Evolutionary conservation across 2,113 vertebrate species (phyloP), one percentile per base, ranked within the genome.

Genomic region (Cyanoliseus patagonus): DNA sequence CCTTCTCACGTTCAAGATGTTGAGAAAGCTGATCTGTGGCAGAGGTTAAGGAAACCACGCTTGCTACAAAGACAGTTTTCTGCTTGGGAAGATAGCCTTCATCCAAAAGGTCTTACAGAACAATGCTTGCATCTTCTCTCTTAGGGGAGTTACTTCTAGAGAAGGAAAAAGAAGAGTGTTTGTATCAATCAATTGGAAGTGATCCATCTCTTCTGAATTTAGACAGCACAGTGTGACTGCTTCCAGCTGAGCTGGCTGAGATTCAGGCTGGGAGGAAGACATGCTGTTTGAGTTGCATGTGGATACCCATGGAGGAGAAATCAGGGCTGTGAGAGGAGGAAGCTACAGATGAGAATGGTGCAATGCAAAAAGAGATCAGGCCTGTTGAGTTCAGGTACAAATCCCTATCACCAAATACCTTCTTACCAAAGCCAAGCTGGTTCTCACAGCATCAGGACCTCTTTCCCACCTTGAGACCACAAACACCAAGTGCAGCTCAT

Each of bases 251-350:
- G 24, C n/a, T 49, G 37, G 4, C 47, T 49, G 35, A 33, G n/a
- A 3, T 11, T 25, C 33, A 62, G 12, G 2, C 0, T 70, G 18
- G 17, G 37, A 72, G 28, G 44, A 83, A 47, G 37, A 47, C 2
- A 14, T 4, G 7, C 3, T 59, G 10, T 24, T 35, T 35, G 42
- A 70, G n/a, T 57, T 83, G 19, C 8, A 37, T 0, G 0, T 42
- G 19, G 14, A 5, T 49, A 11, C 28, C 27, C 27, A 4, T 10
- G 23, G 27, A 78, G 35, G 22, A 42, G 39, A 63, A 82, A 68
- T 14, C 8, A 55, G 18, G 14, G 14, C 3, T 70, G 20, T 66
- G n/a, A 23, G 39, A n/a, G 31, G 64, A 37, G 10, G n/a, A 17
- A 25, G 10, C 10, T 66, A 30, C 17, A 82, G 10, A 14, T 11